Evolutionary conservation across 2,888 invertebrate species (phyloP).

Genomic region (Mythimna lalbum): DNA sequence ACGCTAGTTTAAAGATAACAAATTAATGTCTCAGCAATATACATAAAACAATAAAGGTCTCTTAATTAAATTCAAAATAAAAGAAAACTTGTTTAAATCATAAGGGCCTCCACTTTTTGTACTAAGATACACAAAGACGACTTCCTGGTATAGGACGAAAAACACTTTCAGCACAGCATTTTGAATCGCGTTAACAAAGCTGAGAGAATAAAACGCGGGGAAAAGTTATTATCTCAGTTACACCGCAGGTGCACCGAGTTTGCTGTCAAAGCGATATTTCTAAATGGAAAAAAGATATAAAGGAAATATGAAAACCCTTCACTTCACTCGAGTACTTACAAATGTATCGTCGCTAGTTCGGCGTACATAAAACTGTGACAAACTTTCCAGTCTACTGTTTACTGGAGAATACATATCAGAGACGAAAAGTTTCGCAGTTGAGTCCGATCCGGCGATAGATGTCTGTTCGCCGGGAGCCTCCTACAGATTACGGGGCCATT

Average conservation of each 20-base stretch:
- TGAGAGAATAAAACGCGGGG: slow-evolving; percentile 20
- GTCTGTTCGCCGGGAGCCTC: slow-evolving; percentile 78
- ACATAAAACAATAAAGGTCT: not conserved
- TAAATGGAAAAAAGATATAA: slow-evolving; percentile 43
- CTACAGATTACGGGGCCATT: slow-evolving; percentile 86
- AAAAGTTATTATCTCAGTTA: slow-evolving; percentile 49
- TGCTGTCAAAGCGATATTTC: slow-evolving; percentile 49
- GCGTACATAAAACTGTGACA: slow-evolving; percentile 70
- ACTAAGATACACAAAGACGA: not conserved
- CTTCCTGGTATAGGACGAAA: slow-evolving; percentile 4
- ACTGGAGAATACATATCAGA: slow-evolving; percentile 74
- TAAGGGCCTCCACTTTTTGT: too few relatives aligned
- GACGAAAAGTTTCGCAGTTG: slow-evolving; percentile 78
- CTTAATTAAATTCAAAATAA: not conserved
- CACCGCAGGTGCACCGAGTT: slow-evolving; percentile 25
- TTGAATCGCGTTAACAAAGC: slow-evolving; percentile 24
- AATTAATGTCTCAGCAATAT: not conserved
- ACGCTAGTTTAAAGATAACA: too few relatives aligned
- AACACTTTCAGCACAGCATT: slow-evolving; percentile 11
- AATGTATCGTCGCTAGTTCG: slow-evolving; percentile 68
- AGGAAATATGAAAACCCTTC: slow-evolving; percentile 38
- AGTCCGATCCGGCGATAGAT: slow-evolving; percentile 83
- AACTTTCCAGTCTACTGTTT: slow-evolving; percentile 73
- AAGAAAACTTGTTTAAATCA: too few relatives aligned
- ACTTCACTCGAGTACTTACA: slow-evolving; percentile 47